Percentiles rank a stretch among this genome's conserved stretches.
Evolutionary conservation across 2,113 vertebrate species (phyloP).

Genomic region (Diphyllodes magnificus): DNA sequence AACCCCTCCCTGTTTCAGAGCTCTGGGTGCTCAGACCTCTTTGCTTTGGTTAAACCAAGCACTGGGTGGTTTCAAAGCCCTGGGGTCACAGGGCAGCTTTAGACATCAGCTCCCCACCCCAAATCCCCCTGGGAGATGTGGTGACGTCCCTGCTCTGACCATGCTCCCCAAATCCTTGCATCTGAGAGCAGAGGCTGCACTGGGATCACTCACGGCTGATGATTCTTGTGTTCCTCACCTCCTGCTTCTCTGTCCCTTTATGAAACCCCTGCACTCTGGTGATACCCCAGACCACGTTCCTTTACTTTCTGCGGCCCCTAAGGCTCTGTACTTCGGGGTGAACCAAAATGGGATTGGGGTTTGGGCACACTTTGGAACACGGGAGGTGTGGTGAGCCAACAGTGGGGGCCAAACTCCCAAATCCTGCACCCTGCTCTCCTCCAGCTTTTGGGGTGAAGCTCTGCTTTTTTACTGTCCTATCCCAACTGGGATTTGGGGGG

Average conservation of each 20-base stretch:
- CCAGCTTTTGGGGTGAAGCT: neutral
- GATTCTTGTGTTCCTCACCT: neutral
- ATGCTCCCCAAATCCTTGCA: neutral
- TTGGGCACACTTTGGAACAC: neutral
- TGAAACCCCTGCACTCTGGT: neutral
- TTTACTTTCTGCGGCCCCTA: neutral
- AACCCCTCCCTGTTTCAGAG: neutral
- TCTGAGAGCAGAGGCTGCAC: neutral
- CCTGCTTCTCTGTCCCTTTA: neutral
- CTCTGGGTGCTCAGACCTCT: neutral
- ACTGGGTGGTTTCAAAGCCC: fast-evolving
- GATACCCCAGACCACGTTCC: fast-evolving
- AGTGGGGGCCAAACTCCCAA: neutral
- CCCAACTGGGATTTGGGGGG: fast-evolving
- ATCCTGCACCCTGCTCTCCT: neutral
- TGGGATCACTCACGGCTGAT: neutral
- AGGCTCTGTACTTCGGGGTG: neutral
- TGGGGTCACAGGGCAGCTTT: neutral
- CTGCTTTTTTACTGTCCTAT: neutral
- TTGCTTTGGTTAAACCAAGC: neutral
- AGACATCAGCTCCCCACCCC: fast-evolving
- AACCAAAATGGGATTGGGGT: neutral
- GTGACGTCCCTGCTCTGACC: neutral
- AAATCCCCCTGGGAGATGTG: fast-evolving
- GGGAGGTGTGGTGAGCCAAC: fast-evolving